Percentiles rank a stretch among this genome's conserved stretches.
phyloP scores from a whole-genome alignment of 23 tunicate species.

The Trididemnum clinides region DNA sequence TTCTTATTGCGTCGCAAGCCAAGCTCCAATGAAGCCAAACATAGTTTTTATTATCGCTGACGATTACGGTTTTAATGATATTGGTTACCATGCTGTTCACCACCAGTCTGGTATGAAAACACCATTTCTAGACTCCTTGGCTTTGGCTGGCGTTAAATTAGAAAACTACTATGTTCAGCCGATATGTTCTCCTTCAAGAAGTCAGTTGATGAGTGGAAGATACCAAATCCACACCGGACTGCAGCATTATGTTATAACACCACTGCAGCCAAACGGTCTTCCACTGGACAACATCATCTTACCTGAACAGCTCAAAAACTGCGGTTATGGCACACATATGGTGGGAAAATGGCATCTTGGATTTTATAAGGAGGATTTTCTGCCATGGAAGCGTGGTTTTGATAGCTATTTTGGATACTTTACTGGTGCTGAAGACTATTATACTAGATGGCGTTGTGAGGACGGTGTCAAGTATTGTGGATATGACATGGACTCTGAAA shows the following conservation, averaged over 20 bases:
- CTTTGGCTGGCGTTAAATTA: constrained; percentile 53
- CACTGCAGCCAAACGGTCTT: constrained; percentile 52
- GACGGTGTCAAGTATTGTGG: constrained; percentile 43
- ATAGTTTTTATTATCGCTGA: not conserved
- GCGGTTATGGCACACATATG: constrained; percentile 92
- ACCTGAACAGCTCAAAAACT: constrained; percentile 62
- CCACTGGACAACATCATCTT: constrained; percentile 61
- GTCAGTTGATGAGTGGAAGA: constrained; percentile 89
- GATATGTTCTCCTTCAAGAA: constrained; percentile 82
- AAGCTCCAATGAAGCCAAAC: no score
- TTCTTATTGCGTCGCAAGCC: no score
- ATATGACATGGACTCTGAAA: constrained; percentile 58
- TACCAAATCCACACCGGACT: constrained; percentile 83
- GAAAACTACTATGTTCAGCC: constrained; percentile 94
- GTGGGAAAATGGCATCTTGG: constrained; percentile 97
- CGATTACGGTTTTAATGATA: constrained; percentile 75
- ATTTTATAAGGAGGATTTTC: constrained; percentile 45
- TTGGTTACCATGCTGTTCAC: constrained; percentile 49
- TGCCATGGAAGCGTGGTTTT: constrained; percentile 87
- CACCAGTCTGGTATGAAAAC: constrained; percentile 60
- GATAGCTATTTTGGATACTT: constrained; percentile 47
- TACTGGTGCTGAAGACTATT: constrained; percentile 59
- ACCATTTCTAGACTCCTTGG: constrained; percentile 80
- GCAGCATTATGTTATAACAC: constrained; percentile 61
- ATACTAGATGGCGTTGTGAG: not conserved